These are phyloP conservation scores for Hermatobates lingyangjiaoensis DNA, from an alignment of 1,140 invertebrate genomes.

Conservation along the genomic window DNA sequence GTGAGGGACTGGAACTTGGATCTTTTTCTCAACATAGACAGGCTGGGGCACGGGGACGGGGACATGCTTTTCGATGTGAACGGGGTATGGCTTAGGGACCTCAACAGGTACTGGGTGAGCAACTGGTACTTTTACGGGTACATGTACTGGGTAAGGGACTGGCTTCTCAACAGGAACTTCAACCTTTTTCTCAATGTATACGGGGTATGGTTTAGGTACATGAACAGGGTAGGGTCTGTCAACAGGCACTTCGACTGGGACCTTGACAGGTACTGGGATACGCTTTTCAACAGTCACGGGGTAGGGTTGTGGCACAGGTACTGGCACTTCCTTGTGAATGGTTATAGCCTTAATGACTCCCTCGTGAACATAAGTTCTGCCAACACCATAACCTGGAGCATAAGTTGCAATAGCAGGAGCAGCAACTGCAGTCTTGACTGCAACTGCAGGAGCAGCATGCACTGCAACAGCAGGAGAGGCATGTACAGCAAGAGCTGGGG, in stretches of 20 bases:
- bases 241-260: conserved; percentile 39
- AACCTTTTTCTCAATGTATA: conserved; percentile 33
- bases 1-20: background rate
- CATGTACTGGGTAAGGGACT: conserved; percentile 23
- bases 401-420: background rate
- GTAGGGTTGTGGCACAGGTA: conserved; percentile 33
- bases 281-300: conserved; percentile 28
- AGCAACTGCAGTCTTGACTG: background rate
- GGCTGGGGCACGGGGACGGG: background rate
- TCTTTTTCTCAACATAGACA: background rate
- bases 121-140: background rate
- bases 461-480: background rate
- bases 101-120: background rate
- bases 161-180: conserved; percentile 35
- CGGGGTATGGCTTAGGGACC: background rate
- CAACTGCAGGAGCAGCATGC: background rate
- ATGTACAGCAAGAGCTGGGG: background rate
- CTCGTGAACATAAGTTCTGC: conserved; percentile 16
- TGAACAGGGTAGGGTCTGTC: conserved; percentile 38
- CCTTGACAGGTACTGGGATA: conserved; percentile 29
- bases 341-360: conserved; percentile 25
- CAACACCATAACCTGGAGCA: conserved; percentile 4
- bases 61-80: background rate
- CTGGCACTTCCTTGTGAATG: conserved; percentile 28
- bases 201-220: conserved; percentile 28